Base-by-base conservation (phyloP, 2,888 invertebrate species). In the Sesamia inferens region DNA sequence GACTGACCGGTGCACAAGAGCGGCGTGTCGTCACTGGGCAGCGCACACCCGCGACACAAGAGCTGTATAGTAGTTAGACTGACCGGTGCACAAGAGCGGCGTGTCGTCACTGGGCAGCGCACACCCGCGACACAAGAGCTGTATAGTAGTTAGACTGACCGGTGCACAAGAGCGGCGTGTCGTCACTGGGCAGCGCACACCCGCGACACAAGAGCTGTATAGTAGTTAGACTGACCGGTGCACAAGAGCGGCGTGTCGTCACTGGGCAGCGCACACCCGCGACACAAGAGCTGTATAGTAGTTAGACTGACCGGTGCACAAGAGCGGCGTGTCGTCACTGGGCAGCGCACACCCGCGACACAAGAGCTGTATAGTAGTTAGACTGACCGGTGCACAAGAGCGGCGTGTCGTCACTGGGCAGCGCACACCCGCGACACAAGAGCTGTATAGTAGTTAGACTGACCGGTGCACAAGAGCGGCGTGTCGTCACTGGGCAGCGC, bases 341-440 rank as follows among this genome's bases (percentile, higher is more conserved):
- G 98, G 97, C 88, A 99, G 97, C 85, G 97, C 97, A 94, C 99
- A 98, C 77, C 99, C 99, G 85, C 98, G 96, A 92, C 99, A 99
- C 31, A 31, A 31, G 31, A 31, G 31, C 31, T 31, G 31, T 31
- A 31, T 31, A 31, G 31, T 31, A 31, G 31, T 31, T 31, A 31
- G n/a, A n/a, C 31, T 31, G 31, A 31, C 31, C 31, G 31, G 31
- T 31, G 31, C 31, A 31, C 31, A 31, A 31, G 31, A 31, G 31
- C 31, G 31, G 31, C 31, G 31, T 31, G 31, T 31, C 31, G 31
- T 31, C 31, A 31, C 31, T 31, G 31, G 31, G 31, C 31, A 31
- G 31, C 31, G 31, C 31, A 31, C 31, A 31, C 31, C 31, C 31
- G 31, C 31, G 31, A 31, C 31, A 31, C 31, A n/a, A n/a, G n/a